Percentiles rank a stretch among this genome's conserved stretches.
phyloP scores from a whole-genome alignment of 2,888 invertebrate species.

The Zaprionus obscuricornis region DNA sequence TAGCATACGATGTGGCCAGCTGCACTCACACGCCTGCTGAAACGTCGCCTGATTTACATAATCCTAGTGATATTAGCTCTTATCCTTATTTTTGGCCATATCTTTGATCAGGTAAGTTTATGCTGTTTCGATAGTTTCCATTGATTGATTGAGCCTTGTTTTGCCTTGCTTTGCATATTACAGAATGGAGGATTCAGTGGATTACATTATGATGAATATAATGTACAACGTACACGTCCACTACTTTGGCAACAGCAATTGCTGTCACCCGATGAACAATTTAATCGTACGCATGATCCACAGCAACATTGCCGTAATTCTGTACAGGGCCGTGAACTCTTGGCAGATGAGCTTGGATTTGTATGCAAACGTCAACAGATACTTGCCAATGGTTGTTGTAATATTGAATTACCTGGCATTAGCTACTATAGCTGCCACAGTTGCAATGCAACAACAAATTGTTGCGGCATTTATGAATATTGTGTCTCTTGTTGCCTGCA shows the following conservation, averaged over 20 bases:
- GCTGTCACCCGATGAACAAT: constrained; percentile 81
- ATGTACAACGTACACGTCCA: constrained; percentile 87
- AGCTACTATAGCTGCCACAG: constrained; percentile 91
- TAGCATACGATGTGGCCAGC: constrained; percentile 83
- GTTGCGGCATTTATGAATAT: constrained; percentile 95
- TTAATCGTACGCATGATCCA: constrained; percentile 87
- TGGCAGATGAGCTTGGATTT: constrained; percentile 95
- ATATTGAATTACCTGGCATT: constrained; percentile 86
- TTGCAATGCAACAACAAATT: constrained; percentile 89
- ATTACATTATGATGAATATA: constrained; percentile 68
- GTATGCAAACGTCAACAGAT: constrained; percentile 91
- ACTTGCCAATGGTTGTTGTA: constrained; percentile 92
- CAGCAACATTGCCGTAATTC: constrained; percentile 91
- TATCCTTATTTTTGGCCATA: constrained; percentile 90
- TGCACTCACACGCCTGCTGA: constrained; percentile 88
- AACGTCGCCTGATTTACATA: constrained; percentile 90
- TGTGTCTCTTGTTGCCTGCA: constrained; percentile 97
- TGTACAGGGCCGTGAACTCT: constrained; percentile 92
- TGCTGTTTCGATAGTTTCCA: background rate
- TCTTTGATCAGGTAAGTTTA: constrained; percentile 87
- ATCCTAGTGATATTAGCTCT: constrained; percentile 90
- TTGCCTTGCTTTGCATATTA: too few species aligned
- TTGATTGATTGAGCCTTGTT: background rate
- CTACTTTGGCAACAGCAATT: constrained; percentile 86
- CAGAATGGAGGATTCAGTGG: constrained; percentile 48